phyloP scores from a whole-genome alignment of 2,113 vertebrate genomes.

The Microtus oregoni region DNA sequence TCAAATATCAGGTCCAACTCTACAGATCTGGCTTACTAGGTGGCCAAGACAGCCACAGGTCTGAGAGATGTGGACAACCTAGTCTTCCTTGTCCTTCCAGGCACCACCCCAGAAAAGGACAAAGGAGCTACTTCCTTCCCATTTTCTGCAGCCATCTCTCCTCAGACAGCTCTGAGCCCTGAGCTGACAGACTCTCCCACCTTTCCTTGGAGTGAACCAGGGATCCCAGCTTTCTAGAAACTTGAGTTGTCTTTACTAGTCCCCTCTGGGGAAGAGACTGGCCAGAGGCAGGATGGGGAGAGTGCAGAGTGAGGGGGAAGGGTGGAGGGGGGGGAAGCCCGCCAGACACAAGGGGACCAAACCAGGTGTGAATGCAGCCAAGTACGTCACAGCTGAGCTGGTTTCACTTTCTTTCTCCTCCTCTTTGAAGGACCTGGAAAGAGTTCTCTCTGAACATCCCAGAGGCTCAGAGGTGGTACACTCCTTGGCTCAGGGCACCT shows the following conservation, averaged over 20 bases:
- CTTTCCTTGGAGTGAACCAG: neutral
- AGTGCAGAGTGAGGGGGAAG: no score
- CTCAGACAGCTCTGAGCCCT: neutral
- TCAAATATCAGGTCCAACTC: neutral
- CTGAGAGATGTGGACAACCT: neutral
- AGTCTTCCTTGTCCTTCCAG: neutral
- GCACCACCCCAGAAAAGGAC: neutral
- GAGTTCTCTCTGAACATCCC: neutral
- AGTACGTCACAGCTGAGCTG: no score
- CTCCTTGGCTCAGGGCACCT: rapidly evolving
- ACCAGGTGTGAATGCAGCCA: rapidly evolving
- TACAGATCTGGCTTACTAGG: neutral
- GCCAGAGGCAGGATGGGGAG: neutral
- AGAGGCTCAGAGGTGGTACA: neutral
- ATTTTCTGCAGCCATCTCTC: neutral
- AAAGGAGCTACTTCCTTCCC: neutral
- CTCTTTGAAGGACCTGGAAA: rapidly evolving
- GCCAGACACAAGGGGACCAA: no score
- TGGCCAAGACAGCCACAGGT: neutral
- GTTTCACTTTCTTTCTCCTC: no score
- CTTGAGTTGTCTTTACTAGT: neutral
- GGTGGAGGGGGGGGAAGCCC: rapidly evolving
- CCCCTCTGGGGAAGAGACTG: neutral
- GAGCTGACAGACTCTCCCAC: no score
- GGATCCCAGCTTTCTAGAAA: rapidly evolving